These are phyloP conservation scores for Rhadina sibilatrix DNA, from an alignment of 2,113 vertebrate species.

Conservation along the genomic window DNA sequence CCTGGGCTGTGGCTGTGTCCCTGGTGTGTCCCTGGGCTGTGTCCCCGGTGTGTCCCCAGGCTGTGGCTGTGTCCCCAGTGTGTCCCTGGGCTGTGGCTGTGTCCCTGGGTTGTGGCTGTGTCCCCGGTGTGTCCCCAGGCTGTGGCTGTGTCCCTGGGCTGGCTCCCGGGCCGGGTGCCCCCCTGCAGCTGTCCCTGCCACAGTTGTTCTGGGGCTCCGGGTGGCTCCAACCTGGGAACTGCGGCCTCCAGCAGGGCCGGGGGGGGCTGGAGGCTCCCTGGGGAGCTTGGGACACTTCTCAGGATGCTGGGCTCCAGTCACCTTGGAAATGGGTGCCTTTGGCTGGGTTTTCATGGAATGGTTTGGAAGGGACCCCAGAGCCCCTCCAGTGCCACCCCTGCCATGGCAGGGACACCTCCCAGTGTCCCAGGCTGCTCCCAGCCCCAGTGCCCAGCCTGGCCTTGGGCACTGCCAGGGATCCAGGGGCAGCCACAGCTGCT, in stretches of 20 bases:
- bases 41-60: background rate
- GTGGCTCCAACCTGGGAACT: background rate
- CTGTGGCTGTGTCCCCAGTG: background rate
- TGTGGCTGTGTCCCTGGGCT: background rate
- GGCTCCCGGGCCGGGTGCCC: background rate
- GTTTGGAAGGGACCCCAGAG: fast-evolving
- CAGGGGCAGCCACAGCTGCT: background rate
- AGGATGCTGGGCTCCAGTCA: background rate
- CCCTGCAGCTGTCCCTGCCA: background rate
- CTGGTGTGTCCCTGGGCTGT: too few species aligned
- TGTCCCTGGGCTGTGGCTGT: background rate
- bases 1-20: too few species aligned
- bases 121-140: too few species aligned
- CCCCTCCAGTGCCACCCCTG: background rate
- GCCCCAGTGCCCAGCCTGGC: background rate
- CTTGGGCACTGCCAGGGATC: background rate
- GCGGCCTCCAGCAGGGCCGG: background rate
- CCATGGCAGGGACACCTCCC: background rate
- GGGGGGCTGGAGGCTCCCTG: background rate
- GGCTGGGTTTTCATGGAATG: background rate
- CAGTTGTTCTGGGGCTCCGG: background rate
- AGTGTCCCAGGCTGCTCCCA: background rate
- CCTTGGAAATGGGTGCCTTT: background rate
- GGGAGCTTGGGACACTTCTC: background rate
- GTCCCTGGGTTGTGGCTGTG: background rate